Evolutionary conservation across 2,113 vertebrate genomes (phyloP).

Genomic region (Accipiter cooperii): DNA sequence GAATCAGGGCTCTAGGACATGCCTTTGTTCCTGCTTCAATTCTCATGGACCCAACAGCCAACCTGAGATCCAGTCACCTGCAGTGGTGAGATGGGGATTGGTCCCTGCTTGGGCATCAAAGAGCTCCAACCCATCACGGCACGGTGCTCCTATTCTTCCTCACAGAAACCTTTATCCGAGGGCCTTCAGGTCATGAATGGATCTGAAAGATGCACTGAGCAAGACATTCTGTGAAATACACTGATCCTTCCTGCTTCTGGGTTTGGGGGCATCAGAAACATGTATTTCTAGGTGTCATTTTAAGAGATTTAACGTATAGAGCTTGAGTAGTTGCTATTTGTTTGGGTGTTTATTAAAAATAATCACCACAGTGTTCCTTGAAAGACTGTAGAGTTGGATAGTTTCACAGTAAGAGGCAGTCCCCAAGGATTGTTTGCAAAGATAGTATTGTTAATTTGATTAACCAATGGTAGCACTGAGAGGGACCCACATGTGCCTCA

Average conservation of each 20-base stretch:
- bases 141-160: not conserved
- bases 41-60: not conserved
- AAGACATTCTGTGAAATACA: not conserved
- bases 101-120: not conserved
- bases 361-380: not conserved
- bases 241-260: not conserved
- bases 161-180: not conserved
- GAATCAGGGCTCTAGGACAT: not conserved
- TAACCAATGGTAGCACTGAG: not conserved
- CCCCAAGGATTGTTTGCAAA: not conserved
- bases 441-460: constrained; percentile 19
- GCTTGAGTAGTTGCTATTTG: not conserved
- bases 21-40: not conserved
- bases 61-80: not conserved
- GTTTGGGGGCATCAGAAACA: not conserved
- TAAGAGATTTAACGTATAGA: not conserved
- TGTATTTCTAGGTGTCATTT: not conserved
- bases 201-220: not conserved
- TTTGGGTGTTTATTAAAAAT: not conserved
- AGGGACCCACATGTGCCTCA: not conserved
- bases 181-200: fast-evolving
- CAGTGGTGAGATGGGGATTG: not conserved
- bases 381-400: not conserved
- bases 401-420: not conserved
- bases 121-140: not conserved